Base-by-base conservation (phyloP, 2,888 invertebrate genomes). In the Parnassius glacialis region DNA sequence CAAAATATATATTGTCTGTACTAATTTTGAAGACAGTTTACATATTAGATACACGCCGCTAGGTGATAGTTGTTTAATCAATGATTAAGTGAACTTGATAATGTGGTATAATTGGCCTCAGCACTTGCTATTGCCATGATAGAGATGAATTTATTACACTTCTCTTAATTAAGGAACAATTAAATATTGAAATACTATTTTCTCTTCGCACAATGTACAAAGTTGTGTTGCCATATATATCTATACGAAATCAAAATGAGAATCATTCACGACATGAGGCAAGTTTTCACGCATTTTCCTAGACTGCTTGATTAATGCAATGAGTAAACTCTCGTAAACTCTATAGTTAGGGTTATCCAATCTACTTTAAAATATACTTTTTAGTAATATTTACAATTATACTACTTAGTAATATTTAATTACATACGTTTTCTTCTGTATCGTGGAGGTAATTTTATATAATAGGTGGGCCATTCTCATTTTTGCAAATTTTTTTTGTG, bases 81-180 rank as follows among this genome's bases (percentile, higher is more conserved):
- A 51, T 16, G 50, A 54, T 54, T 59, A 59, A 45, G n/a, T 2
- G 16, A 12, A 55, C 13, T n/a, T 20, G n/a, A 43, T 48, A n/a
- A 13, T 11, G 12, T 42, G 41, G 60, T 51, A 45, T 51, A 20
- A 55, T 20, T 54, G 58, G 50, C 10, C 52, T 5, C 47, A 34
- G 44, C 42, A 25, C 45, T 12, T 12, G 44, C 62, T 41, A 47
- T 45, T 42, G 62, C n/a, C 16, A 20, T 42, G 42, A 45, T 13
- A 16, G 42, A 45, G 10, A 62, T 55, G 51, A 63, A 13, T 52
- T 16, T 55, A 59, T 62, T 52, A 45, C 45, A 5, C 44, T 52
- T n/a, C 51, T 59, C 16, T 56, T 63, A 63, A 63, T 63, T 63
- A 59, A 59, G 44, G 12, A 43, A 55, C 12, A 52, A 59, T 47